phyloP scores from a whole-genome alignment of 2,113 vertebrate genomes.

The Condylura cristata region DNA sequence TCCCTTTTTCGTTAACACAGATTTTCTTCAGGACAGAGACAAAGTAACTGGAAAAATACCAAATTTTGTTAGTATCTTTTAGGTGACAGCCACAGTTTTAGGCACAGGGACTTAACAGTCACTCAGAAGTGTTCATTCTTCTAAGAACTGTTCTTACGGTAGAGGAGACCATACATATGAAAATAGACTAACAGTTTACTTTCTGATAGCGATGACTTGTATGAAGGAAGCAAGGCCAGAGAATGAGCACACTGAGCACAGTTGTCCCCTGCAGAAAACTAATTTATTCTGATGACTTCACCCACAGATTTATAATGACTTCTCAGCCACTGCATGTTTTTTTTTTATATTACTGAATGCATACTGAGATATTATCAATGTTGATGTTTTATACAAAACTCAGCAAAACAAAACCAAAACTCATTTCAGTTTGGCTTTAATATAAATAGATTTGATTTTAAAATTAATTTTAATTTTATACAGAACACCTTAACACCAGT shows the following conservation, averaged over 20 bases:
- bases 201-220: not conserved
- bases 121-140: no score
- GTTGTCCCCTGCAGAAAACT: not conserved
- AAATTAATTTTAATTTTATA: not conserved
- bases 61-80: not conserved
- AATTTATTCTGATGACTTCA: not conserved
- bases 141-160: not conserved
- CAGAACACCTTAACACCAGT: not conserved
- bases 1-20: not conserved
- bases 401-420: not conserved
- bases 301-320: not conserved
- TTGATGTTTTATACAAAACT: conserved; percentile 1
- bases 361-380: not conserved
- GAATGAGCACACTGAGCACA: not conserved
- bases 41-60: not conserved
- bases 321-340: not conserved
- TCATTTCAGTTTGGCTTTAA: not conserved
- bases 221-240: not conserved
- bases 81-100: not conserved
- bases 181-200: not conserved
- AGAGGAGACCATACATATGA: not conserved
- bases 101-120: not conserved
- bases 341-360: not conserved
- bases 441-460: not conserved
- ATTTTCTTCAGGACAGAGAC: not conserved